phyloP scores from a whole-genome alignment of 2,797 vertebrate genomes.

The Scyliorhinus canicula region DNA sequence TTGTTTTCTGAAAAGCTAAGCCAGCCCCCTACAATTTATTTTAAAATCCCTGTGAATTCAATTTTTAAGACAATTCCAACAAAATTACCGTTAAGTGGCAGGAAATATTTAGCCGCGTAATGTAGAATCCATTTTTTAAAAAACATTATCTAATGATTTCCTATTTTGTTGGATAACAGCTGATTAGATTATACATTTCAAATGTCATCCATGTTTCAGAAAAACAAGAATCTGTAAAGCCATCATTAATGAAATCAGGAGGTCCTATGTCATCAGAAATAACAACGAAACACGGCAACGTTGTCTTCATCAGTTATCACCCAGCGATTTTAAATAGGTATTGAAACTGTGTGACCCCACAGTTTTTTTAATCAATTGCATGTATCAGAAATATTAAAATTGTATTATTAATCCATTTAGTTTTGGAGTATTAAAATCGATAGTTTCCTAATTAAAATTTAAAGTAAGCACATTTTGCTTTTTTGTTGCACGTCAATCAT shows the following conservation, averaged over 20 bases:
- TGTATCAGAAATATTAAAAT: neutral
- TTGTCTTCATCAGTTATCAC: neutral
- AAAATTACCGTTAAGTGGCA: neutral
- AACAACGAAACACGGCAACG: neutral
- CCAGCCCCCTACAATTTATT: neutral
- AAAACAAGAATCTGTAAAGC: neutral
- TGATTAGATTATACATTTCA: neutral
- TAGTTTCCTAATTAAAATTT: neutral
- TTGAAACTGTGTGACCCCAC: neutral
- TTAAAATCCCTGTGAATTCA: neutral
- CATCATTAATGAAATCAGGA: slow-evolving; percentile 2
- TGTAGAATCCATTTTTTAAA: neutral
- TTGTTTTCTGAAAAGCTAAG: neutral
- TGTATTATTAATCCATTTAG: neutral
- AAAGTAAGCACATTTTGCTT: neutral
- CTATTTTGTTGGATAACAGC: slow-evolving; percentile 5
- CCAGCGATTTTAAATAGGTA: neutral
- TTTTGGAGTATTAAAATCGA: neutral
- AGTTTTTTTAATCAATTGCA: neutral
- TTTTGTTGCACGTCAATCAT: neutral
- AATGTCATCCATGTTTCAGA: neutral
- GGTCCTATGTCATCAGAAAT: neutral
- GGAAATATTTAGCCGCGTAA: neutral
- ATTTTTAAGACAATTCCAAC: neutral
- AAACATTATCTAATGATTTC: neutral